Evolutionary conservation across 2,113 vertebrate species (phyloP), one percentile per base, ranked within the genome.

Genomic region (Dasyornis broadbenti): DNA sequence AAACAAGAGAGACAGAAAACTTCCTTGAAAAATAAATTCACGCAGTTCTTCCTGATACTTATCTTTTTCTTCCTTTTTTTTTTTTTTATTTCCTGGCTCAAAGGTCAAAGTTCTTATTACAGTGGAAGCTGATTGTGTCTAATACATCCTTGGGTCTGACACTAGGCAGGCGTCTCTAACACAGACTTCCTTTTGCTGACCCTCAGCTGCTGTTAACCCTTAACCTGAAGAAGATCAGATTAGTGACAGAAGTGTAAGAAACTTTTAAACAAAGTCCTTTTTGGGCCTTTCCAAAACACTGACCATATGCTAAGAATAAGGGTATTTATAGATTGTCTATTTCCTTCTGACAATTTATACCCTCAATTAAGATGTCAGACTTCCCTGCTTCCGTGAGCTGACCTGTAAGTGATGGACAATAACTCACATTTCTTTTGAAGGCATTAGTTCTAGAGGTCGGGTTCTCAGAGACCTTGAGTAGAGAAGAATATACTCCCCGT

Each of bases 71-170:
- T 61, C 40, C 10, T n/a, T 60, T 64, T 72, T 91, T 69, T 56
- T 33, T 53, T n/a, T 68, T 50, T 21, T n/a, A 57, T 50, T 21
- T 8, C 3, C 68, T 94, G 50, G 33, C 68, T 35, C 42, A 92
- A 83, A 80, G 78, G 96, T 97, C 95, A 95, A 92, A 93, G 92
- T 69, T 95, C 79, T 83, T 57, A 18, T 19, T 70, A 27, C 54
- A 95, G 86, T 92, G 76, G 90, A 90, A 96, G 86, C 66, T 3
- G 10, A 45, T 82, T 90, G 88, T 90, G 86, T 83, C 88, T 92
- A 69, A 88, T 80, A 88, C 79, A 92, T 96, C 88, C 94, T 86
- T 33, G 42, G 60, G 71, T 42, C 85, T 94, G 90, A 93, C 2
- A 10, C 45, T 82, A 39, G 82, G 79, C 95, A 90, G 95, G 57